These are phyloP conservation scores for Corythornis madagascariensis DNA, from an alignment of 2,113 vertebrate genomes.

Conservation along the genomic window DNA sequence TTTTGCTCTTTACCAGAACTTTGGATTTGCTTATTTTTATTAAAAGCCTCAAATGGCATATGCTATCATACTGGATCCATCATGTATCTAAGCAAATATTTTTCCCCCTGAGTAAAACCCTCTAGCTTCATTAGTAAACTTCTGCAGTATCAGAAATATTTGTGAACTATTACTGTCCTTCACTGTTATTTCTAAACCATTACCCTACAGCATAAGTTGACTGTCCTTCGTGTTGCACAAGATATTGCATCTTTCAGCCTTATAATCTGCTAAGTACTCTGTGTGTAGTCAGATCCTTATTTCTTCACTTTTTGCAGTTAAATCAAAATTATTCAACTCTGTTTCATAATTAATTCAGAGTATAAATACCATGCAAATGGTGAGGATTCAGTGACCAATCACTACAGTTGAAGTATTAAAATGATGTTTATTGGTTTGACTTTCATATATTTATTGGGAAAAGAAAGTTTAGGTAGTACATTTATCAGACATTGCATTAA, in stretches of 20 bases:
- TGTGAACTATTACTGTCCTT: background rate
- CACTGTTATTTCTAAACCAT: background rate
- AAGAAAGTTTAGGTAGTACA: background rate
- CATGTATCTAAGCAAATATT: background rate
- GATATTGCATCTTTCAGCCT: background rate
- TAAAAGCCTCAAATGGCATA: background rate
- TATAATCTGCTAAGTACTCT: background rate
- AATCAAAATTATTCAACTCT: background rate
- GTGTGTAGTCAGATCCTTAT: background rate
- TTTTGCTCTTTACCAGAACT: background rate
- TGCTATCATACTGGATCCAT: rapidly evolving
- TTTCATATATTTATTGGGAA: background rate
- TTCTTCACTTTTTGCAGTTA: background rate
- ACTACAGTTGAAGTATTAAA: background rate
- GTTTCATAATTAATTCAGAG: background rate
- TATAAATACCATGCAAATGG: background rate
- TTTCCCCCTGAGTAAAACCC: background rate
- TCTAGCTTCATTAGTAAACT: background rate
- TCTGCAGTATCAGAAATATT: background rate
- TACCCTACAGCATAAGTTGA: background rate
- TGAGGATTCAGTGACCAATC: background rate
- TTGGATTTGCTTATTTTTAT: background rate
- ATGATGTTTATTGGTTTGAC: background rate
- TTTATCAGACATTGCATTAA: background rate
- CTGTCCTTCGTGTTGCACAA: background rate